Conservation (phyloP, 2,113 vertebrate species). For the Pomatostomus ruficeps region DNA sequence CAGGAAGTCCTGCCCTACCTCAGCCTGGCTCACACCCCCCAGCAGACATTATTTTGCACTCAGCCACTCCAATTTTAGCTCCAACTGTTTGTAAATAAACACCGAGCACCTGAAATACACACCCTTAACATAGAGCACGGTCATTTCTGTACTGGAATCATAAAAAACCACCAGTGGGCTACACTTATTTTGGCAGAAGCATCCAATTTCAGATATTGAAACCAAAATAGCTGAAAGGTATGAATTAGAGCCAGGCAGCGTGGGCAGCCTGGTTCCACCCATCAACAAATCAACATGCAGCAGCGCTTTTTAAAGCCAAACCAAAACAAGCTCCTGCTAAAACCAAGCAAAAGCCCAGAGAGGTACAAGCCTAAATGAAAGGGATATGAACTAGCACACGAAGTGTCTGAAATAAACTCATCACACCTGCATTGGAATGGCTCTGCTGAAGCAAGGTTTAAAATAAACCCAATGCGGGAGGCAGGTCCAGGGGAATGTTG, state of each 20-base stretch:
- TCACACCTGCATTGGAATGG: not conserved
- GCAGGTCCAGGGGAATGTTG: not conserved
- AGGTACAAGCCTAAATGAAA: not conserved
- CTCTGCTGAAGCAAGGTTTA: not conserved
- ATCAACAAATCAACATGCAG: not conserved
- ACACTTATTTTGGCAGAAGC: not conserved
- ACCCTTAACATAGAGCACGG: not conserved
- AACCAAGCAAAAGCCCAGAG: not conserved
- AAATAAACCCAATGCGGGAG: not conserved
- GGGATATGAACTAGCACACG: rapidly evolving
- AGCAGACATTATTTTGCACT: not conserved
- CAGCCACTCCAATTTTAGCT: not conserved
- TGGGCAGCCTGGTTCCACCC: slow-evolving; percentile 27
- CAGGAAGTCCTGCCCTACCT: not conserved
- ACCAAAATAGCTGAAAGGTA: slow-evolving; percentile 40
- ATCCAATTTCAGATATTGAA: slow-evolving; percentile 6
- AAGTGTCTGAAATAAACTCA: not conserved
- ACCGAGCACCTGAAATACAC: not conserved
- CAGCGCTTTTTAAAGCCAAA: slow-evolving; percentile 4
- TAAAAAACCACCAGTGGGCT: not conserved
- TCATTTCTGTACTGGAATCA: not conserved
- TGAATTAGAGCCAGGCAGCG: slow-evolving; percentile 19
- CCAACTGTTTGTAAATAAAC: not conserved
- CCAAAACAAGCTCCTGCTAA: slow-evolving; percentile 19
- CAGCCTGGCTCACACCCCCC: not conserved